Evolutionary conservation across 2,797 vertebrate genomes (phyloP), one percentile per base, ranked within the genome.

Genomic region (Poeciliopsis turneri): DNA sequence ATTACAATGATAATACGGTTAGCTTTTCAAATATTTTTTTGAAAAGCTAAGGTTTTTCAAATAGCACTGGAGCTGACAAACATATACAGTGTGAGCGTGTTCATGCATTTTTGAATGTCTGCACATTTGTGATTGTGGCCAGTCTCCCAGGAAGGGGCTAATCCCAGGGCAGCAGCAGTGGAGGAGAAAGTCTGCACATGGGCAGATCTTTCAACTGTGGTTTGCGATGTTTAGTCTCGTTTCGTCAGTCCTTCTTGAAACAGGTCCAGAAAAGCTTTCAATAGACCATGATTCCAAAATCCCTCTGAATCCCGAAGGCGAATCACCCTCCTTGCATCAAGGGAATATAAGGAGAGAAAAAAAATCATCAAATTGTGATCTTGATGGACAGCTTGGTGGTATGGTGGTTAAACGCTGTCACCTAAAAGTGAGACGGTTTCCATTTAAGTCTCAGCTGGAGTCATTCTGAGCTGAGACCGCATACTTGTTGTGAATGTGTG

Each of bases 181-280:
- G 59, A 81, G n/a, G 77, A 78, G 84, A 84, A 79, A 80, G 83
- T 76, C 87, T 88, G 91, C 95, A 95, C 95, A 95, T 92, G 94
- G 90, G 71, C 92, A 92, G 87, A 95, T 95, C 95, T 95, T 91
- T 93, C 94, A 89, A 94, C 93, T 91, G 92, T 43, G 93, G 86
- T 90, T 87, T 85, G 92, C 10, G 82, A 90, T 94, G 95, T 95
- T 96, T 96, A 93, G 96, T 96, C 95, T 96, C 95, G 95, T 95
- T 89, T 95, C 83, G 93, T 97, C 96, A 96, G 95, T 95, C 95
- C 85, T 92, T 96, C 92, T 97, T 97, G 96, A 97, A 96, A 91
- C 79, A 80, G 75, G 94, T 97, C 97, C 96, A 97, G 96, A 96
- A 97, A 97, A 97, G 96, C 97, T 97, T 97, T 97, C 96, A 97